Evolutionary conservation across 2,797 vertebrate species (phyloP), one percentile per base, ranked within the genome.

Genomic region (Muscicapa striata): DNA sequence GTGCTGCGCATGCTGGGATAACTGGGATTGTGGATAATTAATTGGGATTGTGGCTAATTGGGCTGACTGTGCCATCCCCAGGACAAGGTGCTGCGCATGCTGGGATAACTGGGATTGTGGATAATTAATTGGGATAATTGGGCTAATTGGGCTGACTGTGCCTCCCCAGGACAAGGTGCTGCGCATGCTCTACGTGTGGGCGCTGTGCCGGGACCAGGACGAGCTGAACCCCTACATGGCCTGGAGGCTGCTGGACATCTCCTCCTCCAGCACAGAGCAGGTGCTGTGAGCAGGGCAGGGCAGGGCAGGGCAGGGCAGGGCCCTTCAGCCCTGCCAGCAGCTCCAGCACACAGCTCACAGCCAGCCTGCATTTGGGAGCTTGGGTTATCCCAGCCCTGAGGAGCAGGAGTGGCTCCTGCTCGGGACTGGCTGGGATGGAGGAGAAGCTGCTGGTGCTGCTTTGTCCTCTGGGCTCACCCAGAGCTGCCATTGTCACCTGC

Each of bases 181-280:
- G 69, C 94, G 98, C 87, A 99, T 99, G 98, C 98, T 99, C 95
- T 99, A 99, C 1, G 99, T 99, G 75, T 99, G 99, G 99, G 99
- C 99, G 1, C 98, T 99, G 27, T 99, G 99, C 98, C 97, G 99
- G 59, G 99, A 99, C 96, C 99, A 99, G 96, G 98, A 99, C 3
- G 99, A 99, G 84, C 98, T 99, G 55, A 99, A 99, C 97, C 99
- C 99, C 0, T 97, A 98, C 0, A 98, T 98, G 1, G 99, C 99
- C 51, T 99, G 99, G 99, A 98, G 99, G 93, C 97, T 99, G 6
- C 97, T 99, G 86, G 99, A 99, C 97, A 98, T 99, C 90, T 99
- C 99, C 0, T 98, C 98, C 5, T 99, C 99, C 2, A 99, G 99
- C 97, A 98, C 98, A 0, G 99, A 99, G 95, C 99, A 99, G 97